phyloP scores from a whole-genome alignment of 2,113 vertebrate species.

The Mustelus asterias region DNA sequence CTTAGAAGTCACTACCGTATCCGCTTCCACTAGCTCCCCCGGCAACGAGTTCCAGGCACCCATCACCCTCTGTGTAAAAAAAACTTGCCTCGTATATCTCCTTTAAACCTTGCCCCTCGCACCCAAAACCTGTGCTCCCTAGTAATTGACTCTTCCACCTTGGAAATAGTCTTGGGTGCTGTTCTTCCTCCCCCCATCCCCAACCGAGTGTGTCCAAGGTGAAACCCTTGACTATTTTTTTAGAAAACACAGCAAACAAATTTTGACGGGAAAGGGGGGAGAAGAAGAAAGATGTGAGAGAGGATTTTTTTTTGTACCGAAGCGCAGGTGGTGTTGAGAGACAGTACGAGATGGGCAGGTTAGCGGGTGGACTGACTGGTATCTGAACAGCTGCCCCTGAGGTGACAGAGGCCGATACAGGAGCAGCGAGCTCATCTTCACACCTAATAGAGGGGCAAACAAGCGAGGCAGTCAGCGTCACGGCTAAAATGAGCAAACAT shows the following conservation, averaged over 20 bases:
- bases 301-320: constrained; percentile 45
- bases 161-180: background rate
- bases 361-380: constrained; percentile 14
- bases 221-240: background rate
- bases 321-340: constrained; percentile 35
- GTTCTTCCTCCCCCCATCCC: background rate
- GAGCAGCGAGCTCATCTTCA: constrained; percentile 34
- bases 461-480: no score
- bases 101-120: no score
- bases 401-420: constrained; percentile 38
- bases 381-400: background rate
- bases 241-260: background rate
- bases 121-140: no score
- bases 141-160: no score
- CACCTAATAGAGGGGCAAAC: background rate
- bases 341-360: constrained; percentile 21
- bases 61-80: no score
- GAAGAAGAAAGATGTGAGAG: no score
- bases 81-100: no score
- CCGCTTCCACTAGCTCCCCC: no score
- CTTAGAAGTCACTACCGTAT: no score
- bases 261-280: background rate
- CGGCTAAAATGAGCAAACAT: background rate
- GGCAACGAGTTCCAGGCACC: no score
- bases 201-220: no score